Percentiles rank a stretch among this genome's conserved stretches.
Conservation (phyloP, 2,113 vertebrate genomes). For the Budorcas taxicolor region DNA sequence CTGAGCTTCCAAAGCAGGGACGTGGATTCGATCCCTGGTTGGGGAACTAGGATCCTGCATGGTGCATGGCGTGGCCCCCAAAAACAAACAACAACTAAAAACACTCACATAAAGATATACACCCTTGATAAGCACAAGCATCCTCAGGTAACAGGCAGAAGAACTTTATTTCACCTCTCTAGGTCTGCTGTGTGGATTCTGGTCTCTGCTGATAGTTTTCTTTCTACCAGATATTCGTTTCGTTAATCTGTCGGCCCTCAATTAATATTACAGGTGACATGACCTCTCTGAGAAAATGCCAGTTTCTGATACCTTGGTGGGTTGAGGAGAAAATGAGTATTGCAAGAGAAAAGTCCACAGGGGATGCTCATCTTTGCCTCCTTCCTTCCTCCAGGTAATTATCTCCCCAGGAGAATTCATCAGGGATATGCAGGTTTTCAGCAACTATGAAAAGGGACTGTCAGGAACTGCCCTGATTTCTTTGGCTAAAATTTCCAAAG, state of each 20-base stretch:
- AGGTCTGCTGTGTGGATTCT: neutral
- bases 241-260: neutral
- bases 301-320: neutral
- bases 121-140: neutral
- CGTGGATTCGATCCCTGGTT: neutral
- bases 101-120: neutral
- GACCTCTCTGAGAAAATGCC: neutral
- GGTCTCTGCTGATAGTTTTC: neutral
- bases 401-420: neutral
- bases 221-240: neutral
- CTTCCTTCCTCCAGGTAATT: slow-evolving; percentile 45
- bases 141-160: neutral
- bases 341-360: neutral
- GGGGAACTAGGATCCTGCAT: neutral
- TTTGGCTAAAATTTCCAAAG: slow-evolving; percentile 33
- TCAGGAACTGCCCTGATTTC: neutral
- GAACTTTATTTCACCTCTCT: neutral
- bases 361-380: neutral
- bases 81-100: neutral
- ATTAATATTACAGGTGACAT: neutral
- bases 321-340: neutral
- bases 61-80: accelerated
- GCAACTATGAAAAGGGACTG: neutral
- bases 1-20: neutral
- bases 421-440: neutral